These are phyloP conservation scores for Dolichallabes microphthalmus DNA, from an alignment of 2,113 vertebrate species.

Conservation along the genomic window DNA sequence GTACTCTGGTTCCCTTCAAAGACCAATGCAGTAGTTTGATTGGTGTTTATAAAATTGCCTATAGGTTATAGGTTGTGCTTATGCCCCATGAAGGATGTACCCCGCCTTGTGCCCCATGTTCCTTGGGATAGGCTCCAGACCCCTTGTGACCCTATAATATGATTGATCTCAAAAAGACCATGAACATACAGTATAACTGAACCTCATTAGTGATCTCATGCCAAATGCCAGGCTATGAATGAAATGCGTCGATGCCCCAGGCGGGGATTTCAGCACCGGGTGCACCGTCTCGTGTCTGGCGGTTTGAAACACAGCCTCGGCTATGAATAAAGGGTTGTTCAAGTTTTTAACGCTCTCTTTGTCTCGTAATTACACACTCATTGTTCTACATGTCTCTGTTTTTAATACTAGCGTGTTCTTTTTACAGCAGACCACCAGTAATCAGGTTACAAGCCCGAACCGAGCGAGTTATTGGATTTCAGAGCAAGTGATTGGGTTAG, in stretches of 20 bases:
- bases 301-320: neutral
- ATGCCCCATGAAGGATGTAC: too few relatives aligned
- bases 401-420: constrained; percentile 30
- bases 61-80: too few relatives aligned
- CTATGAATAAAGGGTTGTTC: constrained; percentile 1
- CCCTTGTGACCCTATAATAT: too few relatives aligned
- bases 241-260: neutral
- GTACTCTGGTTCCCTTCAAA: too few relatives aligned
- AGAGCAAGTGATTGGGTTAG: constrained; percentile 17
- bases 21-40: too few relatives aligned
- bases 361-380: constrained; percentile 25
- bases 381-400: neutral
- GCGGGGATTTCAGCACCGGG: neutral
- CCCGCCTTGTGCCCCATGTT: too few relatives aligned
- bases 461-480: constrained; percentile 31
- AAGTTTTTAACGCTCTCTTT: constrained; percentile 12
- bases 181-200: neutral
- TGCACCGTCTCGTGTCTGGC: neutral
- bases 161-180: neutral
- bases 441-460: constrained; percentile 14
- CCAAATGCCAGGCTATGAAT: neutral
- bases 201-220: neutral
- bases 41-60: too few relatives aligned
- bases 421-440: constrained; percentile 24
- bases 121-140: too few relatives aligned